A percentile compares a stretch with the other conserved stretches of the same genome.
phyloP scores from a whole-genome alignment of 2,888 invertebrate genomes.

The Tetheella fluctuosa region DNA sequence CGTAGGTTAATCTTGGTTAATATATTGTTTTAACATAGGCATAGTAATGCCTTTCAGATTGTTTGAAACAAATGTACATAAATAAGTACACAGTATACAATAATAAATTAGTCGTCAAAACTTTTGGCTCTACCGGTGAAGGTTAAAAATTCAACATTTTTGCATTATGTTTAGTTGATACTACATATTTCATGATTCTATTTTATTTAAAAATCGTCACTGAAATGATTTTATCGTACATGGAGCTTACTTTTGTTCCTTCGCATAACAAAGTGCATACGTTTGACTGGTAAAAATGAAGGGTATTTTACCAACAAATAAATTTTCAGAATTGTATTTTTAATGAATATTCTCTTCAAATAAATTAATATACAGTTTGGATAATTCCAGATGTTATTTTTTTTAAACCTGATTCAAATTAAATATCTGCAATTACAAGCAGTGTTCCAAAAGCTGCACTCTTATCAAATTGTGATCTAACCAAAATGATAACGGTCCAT shows the following conservation, averaged over 20 bases:
- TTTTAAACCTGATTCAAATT: no score
- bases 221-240: not conserved
- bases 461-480: no score
- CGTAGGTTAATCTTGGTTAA: no score
- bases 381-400: no score
- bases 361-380: no score
- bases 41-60: no score
- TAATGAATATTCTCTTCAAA: no score
- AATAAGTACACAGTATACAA: no score
- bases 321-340: not conserved
- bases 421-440: no score
- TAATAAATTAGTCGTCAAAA: not conserved
- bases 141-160: slow-evolving; percentile 4
- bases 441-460: no score
- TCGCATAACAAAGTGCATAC: not conserved
- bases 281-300: not conserved
- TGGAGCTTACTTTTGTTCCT: not conserved
- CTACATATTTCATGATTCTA: not conserved
- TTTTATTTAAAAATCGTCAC: not conserved
- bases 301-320: not conserved
- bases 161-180: not conserved
- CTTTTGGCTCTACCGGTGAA: not conserved
- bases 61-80: not conserved
- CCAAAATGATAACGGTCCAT: no score
- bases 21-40: no score